Conservation (phyloP, 1,140 invertebrate species). For the Periplaneta americana region DNA sequence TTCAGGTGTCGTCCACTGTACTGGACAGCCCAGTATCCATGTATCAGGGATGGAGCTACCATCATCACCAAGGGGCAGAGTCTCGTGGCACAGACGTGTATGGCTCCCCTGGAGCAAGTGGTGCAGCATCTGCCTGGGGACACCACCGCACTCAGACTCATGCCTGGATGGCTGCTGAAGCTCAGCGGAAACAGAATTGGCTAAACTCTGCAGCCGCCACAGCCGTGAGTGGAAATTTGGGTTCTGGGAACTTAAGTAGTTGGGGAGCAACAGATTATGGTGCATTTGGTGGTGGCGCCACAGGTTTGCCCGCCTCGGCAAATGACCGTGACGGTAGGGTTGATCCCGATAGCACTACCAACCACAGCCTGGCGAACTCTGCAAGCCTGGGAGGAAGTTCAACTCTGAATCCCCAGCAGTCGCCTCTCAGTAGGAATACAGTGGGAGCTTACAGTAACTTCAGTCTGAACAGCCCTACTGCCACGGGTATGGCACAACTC, state of each 20-base stretch:
- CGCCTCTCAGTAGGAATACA: constrained; percentile 1
- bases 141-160: constrained; percentile 6
- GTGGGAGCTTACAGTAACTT: neutral
- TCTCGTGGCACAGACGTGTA: constrained; percentile 9
- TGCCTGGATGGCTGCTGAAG: constrained; percentile 14
- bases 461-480: neutral
- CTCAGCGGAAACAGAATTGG: constrained; percentile 11
- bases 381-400: constrained; percentile 1
- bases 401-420: constrained; percentile 1
- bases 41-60: constrained; percentile 41
- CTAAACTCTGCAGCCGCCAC: neutral
- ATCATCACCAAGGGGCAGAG: constrained; percentile 8
- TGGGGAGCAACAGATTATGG: constrained; percentile 9
- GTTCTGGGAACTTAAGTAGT: neutral
- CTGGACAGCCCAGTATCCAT: constrained; percentile 61
- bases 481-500: neutral
- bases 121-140: constrained; percentile 4
- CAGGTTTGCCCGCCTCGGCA: constrained; percentile 1
- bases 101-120: neutral
- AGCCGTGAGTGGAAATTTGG: neutral
- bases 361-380: neutral
- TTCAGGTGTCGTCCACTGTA: constrained; percentile 71
- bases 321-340: constrained; percentile 4
- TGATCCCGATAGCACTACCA: constrained; percentile 47
- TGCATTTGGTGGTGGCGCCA: neutral